A percentile compares a stretch with the other conserved stretches of the same genome.
Conservation (phyloP, 2,113 vertebrate species). For the rabbit (Oryctolagus cuniculus) region mOryCun1.1 NC_091440.1:98579501-98580000, state of each 20-base stretch:
- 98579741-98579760: background rate
- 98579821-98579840: slow-evolving; percentile 10
- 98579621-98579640: no score
- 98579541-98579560: no score
- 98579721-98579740: background rate
- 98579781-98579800: slow-evolving; percentile 28
- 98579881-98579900: background rate
- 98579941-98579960: background rate
- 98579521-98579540: no score
- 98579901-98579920: background rate
- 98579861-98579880: background rate
- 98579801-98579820: background rate
- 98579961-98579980: background rate
- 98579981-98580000: background rate
- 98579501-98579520: no score
- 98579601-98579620: no score
- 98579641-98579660: no score
- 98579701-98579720: background rate
- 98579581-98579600: no score
- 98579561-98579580: no score
- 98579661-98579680: no score
- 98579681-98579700: no score
- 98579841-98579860: background rate
- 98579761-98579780: slow-evolving; percentile 24
- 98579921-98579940: background rate